Evolutionary conservation across 2,888 invertebrate genomes (phyloP).

Genomic region (Drosophila koepferae): DNA sequence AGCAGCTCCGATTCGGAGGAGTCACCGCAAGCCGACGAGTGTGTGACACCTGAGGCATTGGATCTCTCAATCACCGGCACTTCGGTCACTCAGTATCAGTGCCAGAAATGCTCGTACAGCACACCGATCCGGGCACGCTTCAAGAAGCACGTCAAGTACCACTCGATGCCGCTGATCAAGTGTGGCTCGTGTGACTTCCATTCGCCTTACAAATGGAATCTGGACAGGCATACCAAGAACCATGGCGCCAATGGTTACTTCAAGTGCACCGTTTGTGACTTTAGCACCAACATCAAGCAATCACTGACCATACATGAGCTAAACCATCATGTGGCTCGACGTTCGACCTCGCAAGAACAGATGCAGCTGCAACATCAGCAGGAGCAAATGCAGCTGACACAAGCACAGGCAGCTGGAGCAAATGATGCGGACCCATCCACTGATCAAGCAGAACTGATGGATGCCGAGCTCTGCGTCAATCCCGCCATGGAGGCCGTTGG

Average conservation of each 20-base stretch:
- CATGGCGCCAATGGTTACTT: slow-evolving; percentile 93
- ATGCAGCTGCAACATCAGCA: not conserved
- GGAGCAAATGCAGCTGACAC: not conserved
- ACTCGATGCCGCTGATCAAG: slow-evolving; percentile 97
- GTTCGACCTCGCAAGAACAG: slow-evolving; percentile 85
- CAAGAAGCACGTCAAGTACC: slow-evolving; percentile 96
- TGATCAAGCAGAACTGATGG: not conserved
- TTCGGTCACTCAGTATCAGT: slow-evolving; percentile 88
- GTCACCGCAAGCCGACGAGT: slow-evolving; percentile 16
- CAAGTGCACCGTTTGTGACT: slow-evolving; percentile 94
- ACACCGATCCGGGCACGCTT: slow-evolving; percentile 95
- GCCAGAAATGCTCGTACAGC: slow-evolving; percentile 95
- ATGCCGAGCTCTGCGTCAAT: not conserved
- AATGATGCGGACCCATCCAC: not conserved
- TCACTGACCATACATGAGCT: slow-evolving; percentile 96
- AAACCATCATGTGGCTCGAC: slow-evolving; percentile 92
- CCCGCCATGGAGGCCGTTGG: not conserved
- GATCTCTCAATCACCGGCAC: slow-evolving; percentile 24
- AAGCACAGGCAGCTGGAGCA: not conserved
- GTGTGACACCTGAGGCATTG: slow-evolving; percentile 28
- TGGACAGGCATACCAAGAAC: slow-evolving; percentile 96
- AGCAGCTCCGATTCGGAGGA: slow-evolving; percentile 55
- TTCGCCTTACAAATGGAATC: slow-evolving; percentile 96
- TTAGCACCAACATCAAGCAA: slow-evolving; percentile 96
- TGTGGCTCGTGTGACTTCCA: slow-evolving; percentile 97